These are phyloP conservation scores for Theocolax elegans DNA, from an alignment of 1,140 invertebrate genomes.

Conservation along the genomic window DNA sequence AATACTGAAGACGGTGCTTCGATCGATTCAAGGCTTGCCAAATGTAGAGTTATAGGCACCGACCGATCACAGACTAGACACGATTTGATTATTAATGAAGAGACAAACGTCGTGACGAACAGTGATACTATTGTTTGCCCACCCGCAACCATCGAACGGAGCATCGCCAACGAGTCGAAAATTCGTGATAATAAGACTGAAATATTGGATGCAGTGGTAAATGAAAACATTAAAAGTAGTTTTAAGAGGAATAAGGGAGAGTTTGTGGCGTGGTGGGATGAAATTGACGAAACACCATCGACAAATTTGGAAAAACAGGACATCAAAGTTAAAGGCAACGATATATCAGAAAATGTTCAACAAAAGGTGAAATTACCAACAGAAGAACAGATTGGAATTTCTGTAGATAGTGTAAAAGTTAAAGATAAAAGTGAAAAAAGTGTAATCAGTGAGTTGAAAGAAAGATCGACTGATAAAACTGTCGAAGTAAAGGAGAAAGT, in stretches of 20 bases:
- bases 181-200: neutral
- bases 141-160: neutral
- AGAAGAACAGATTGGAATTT: no score
- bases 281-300: neutral
- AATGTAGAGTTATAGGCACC: neutral
- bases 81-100: neutral
- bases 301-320: neutral
- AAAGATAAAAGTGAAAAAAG: neutral
- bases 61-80: constrained; percentile 11
- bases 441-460: neutral
- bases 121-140: neutral
- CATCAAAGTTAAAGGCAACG: neutral
- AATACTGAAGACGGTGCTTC: neutral
- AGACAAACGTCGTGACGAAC: neutral
- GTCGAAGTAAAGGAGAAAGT: neutral
- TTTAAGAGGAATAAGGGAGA: neutral
- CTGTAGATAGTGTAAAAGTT: no score
- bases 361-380: no score
- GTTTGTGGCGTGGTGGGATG: constrained; percentile 29
- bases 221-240: neutral
- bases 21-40: constrained; percentile 27
- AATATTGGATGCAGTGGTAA: no score
- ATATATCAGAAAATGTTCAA: no score
- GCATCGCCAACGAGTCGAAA: neutral
- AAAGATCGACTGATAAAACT: neutral